Percentiles rank a stretch among this genome's conserved stretches.
Conservation (phyloP, 2,113 vertebrate species). For the Syngnathoides biaculeatus region DNA sequence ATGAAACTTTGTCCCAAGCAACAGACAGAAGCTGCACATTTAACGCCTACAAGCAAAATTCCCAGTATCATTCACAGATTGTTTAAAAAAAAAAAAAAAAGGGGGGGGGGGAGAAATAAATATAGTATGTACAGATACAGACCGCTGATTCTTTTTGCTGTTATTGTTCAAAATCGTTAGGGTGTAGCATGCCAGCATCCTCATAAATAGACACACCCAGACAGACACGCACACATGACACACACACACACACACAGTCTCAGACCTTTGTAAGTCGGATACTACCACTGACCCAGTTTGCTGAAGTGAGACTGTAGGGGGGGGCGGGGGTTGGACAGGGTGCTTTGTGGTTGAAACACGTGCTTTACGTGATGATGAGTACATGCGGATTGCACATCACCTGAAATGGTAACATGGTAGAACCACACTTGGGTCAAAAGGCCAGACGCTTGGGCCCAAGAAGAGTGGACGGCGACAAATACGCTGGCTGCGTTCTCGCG, state of each 20-base stretch:
- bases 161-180: conserved; percentile 18
- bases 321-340: background rate
- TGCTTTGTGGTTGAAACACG: background rate
- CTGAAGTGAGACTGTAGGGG: conserved; percentile 20
- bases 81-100: background rate
- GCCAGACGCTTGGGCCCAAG: background rate
- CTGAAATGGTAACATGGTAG: background rate
- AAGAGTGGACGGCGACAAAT: background rate
- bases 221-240: background rate
- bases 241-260: background rate
- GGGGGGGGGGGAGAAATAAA: no score
- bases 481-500: no score
- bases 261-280: conserved; percentile 9
- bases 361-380: background rate
- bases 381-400: background rate
- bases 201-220: background rate
- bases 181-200: conserved; percentile 6
- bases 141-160: conserved; percentile 22
- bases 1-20: background rate
- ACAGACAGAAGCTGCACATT: no score
- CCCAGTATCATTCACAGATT: background rate
- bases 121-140: background rate
- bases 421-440: background rate
- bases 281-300: conserved; percentile 54
- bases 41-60: background rate